phyloP scores from a whole-genome alignment of 2,797 vertebrate genomes.

The Notolepis coatsorum region DNA sequence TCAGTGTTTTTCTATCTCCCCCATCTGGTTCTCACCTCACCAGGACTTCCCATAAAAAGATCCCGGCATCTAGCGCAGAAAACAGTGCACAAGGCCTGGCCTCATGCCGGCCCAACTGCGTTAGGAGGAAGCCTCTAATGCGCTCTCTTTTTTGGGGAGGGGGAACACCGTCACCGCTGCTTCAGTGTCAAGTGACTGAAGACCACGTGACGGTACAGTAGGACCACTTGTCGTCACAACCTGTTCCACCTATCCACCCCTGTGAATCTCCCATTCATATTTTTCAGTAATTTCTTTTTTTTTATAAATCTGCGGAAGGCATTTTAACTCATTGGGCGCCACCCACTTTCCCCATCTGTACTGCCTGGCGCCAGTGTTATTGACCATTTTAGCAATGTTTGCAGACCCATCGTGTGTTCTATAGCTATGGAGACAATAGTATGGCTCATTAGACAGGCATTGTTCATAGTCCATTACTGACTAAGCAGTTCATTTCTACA shows the following conservation, averaged over 20 bases:
- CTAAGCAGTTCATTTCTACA: too few relatives aligned
- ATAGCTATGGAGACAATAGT: too few relatives aligned
- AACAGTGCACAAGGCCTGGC: slow-evolving; percentile 26
- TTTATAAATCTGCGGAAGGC: slow-evolving; percentile 9
- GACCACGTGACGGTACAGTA: slow-evolving; percentile 23
- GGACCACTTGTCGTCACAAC: background rate
- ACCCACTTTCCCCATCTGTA: too few relatives aligned
- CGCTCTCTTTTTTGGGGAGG: slow-evolving; percentile 11
- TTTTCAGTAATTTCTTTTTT: slow-evolving; percentile 13
- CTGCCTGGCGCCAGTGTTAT: too few relatives aligned
- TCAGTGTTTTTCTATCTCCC: slow-evolving; percentile 75
- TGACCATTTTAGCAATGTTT: too few relatives aligned
- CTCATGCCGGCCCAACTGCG: slow-evolving; percentile 21
- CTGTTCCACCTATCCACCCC: background rate
- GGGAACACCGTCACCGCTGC: slow-evolving; percentile 17
- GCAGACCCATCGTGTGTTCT: too few relatives aligned
- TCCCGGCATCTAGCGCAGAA: slow-evolving; percentile 49
- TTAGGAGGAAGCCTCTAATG: slow-evolving; percentile 11
- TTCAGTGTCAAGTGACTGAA: slow-evolving; percentile 32
- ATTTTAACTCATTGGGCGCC: too few relatives aligned
- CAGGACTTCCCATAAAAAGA: slow-evolving; percentile 76
- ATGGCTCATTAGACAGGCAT: too few relatives aligned
- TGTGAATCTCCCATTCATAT: slow-evolving; percentile 5
- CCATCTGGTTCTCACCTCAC: slow-evolving; percentile 84
- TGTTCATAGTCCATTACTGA: too few relatives aligned